Conservation (phyloP, 1,140 invertebrate genomes). For the Papilio dardanus region DNA sequence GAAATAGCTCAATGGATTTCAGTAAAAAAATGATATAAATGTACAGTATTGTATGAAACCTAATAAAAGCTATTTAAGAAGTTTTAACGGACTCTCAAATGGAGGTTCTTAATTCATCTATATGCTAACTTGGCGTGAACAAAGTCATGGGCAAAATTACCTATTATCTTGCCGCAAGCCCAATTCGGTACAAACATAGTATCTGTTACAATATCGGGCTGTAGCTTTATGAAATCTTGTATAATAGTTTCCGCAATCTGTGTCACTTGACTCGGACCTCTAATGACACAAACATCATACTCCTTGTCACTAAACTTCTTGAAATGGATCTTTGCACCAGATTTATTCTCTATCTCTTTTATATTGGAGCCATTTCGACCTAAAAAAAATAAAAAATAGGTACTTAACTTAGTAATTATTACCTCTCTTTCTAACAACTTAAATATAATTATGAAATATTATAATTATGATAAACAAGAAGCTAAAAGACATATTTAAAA, state of each 20-base stretch:
- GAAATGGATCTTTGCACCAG: constrained; percentile 88
- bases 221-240: constrained; percentile 87
- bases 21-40: too few relatives aligned
- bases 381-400: constrained; percentile 54
- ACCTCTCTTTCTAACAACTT: too few relatives aligned
- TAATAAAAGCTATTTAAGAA: too few relatives aligned
- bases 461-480: too few relatives aligned
- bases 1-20: too few relatives aligned
- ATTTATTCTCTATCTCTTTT: constrained; percentile 87
- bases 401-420: too few relatives aligned
- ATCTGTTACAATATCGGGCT: constrained; percentile 85
- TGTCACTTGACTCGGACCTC: constrained; percentile 84
- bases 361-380: constrained; percentile 87
- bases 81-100: background rate
- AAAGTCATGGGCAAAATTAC: too few relatives aligned
- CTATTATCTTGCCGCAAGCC: constrained; percentile 87
- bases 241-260: constrained; percentile 88
- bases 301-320: constrained; percentile 78
- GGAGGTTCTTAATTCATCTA: too few relatives aligned
- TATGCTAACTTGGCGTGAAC: too few relatives aligned
- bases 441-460: too few relatives aligned
- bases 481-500: too few relatives aligned
- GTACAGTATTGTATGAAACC: too few relatives aligned
- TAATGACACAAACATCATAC: constrained; percentile 85
- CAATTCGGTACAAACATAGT: constrained; percentile 86